These are phyloP conservation scores for Dendrolimus houi DNA, from an alignment of 2,888 invertebrate species.

Conservation along the genomic window DNA sequence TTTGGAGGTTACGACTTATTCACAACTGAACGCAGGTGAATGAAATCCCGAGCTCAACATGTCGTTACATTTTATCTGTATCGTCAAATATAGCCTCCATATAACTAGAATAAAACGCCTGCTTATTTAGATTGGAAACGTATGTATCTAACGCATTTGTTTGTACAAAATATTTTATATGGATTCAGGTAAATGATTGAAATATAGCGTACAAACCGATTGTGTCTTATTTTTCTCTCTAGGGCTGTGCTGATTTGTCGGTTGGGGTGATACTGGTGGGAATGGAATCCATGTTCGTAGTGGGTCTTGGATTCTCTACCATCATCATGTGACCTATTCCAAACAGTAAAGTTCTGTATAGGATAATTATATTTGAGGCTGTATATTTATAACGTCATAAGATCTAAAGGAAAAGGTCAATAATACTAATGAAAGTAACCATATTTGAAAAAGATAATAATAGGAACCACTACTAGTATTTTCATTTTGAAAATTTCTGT, in stretches of 20 bases:
- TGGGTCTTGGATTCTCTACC: slow-evolving; percentile 12
- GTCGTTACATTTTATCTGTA: background rate
- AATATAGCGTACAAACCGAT: slow-evolving; percentile 24
- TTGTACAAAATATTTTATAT: background rate
- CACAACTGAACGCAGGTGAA: background rate
- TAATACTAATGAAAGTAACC: too few species aligned
- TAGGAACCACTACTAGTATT: too few species aligned
- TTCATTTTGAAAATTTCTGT: too few species aligned
- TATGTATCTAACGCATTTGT: background rate
- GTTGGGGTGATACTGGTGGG: slow-evolving; percentile 37
- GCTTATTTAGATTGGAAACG: background rate
- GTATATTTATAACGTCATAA: too few species aligned
- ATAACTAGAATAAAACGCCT: background rate
- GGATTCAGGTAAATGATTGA: background rate
- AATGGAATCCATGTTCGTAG: slow-evolving; percentile 35
- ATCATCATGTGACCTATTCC: background rate
- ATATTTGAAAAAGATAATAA: too few species aligned
- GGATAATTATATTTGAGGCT: too few species aligned
- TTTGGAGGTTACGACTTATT: background rate
- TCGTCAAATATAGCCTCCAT: background rate
- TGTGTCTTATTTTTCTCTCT: slow-evolving; percentile 47
- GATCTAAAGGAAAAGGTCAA: too few species aligned
- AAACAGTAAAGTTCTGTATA: background rate
- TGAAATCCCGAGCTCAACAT: background rate
- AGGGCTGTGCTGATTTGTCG: slow-evolving; percentile 41